Evolutionary conservation across 2,113 vertebrate species (phyloP).

Genomic region (Caranx melampygus): DNA sequence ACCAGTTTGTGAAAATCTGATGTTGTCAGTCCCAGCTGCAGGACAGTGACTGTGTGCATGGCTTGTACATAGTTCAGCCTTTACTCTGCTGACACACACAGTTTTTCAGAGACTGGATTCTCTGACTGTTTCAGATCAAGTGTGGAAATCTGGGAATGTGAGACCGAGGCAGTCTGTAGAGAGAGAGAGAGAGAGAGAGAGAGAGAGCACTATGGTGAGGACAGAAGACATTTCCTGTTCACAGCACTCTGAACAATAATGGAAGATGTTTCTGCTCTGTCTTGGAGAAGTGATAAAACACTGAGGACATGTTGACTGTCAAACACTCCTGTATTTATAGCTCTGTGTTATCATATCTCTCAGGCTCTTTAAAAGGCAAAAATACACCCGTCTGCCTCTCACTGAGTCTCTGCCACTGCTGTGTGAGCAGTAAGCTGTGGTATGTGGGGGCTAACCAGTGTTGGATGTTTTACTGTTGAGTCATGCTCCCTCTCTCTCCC

Average conservation of each 20-base stretch:
- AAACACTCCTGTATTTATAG: slow-evolving; percentile 49
- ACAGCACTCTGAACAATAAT: neutral
- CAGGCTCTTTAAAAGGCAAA: slow-evolving; percentile 32
- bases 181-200: neutral
- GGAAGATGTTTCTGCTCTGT: slow-evolving; percentile 8
- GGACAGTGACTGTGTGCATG: neutral
- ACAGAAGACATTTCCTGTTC: slow-evolving; percentile 14
- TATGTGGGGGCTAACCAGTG: slow-evolving; percentile 56
- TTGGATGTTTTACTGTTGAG: slow-evolving; percentile 59
- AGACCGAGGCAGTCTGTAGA: neutral
- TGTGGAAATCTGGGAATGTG: slow-evolving; percentile 28
- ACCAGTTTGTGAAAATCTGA: no score
- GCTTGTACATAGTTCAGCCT: neutral
- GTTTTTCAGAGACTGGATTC: slow-evolving; percentile 1
- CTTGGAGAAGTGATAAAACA: neutral
- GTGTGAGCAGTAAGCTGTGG: slow-evolving; percentile 26
- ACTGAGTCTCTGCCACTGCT: slow-evolving; percentile 16
- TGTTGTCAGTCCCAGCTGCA: no score
- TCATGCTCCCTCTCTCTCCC: slow-evolving; percentile 42
- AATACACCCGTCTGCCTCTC: slow-evolving; percentile 9
- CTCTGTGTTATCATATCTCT: slow-evolving; percentile 28
- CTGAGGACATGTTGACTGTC: slow-evolving; percentile 23
- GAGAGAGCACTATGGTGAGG: neutral
- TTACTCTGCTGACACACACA: neutral
- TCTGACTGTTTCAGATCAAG: slow-evolving; percentile 1